Evolutionary conservation across 2,888 invertebrate species (phyloP), one percentile per base, ranked within the genome.

Genomic region (Penaeus monodon): DNA sequence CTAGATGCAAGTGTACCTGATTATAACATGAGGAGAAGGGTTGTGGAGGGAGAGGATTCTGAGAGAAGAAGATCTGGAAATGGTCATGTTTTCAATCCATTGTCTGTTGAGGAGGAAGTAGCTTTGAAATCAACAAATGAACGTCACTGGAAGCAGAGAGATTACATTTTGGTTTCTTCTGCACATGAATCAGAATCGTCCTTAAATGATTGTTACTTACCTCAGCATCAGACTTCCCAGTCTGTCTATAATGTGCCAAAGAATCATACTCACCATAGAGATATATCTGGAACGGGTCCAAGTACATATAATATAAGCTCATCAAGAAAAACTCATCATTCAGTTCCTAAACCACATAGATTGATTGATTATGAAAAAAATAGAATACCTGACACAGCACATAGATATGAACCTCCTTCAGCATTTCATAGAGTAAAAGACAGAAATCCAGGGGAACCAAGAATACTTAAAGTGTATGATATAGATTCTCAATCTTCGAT

Each of bases 381-480:
- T 33, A 77, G 57, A 57, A 57, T 77, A 24, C 33, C 14, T 27
- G 77, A 77, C 49, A 29, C 27, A 27, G 14, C 29, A 57, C 49
- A 77, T 57, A 33, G n/a, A n/a, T 57, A 57, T 27, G 77, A 57
- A 57, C 49, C 24, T 29, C 20, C 77, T 27, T 77, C 77, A 57
- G 77, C 77, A 77, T 77, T 77, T 57, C 77, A 77, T 4, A 77
- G 57, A 27, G 77, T 77, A 57, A 49, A 63, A 49, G 57, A 77
- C 24, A 77, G 29, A 77, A 57, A 29, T 77, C 57, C 24, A 27
- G n/a, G 77, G 27, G 77, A 77, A 49, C 77, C 49, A 27, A 57
- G 49, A 57, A 77, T 77, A 17, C 20, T 63, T 57, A 27, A 57
- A 77, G 14, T 27, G 22, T 77, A 57, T 77, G 77, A 29, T 57